Conservation (phyloP, 2,888 invertebrate genomes). For the Pristionchus entomophagus region DNA sequence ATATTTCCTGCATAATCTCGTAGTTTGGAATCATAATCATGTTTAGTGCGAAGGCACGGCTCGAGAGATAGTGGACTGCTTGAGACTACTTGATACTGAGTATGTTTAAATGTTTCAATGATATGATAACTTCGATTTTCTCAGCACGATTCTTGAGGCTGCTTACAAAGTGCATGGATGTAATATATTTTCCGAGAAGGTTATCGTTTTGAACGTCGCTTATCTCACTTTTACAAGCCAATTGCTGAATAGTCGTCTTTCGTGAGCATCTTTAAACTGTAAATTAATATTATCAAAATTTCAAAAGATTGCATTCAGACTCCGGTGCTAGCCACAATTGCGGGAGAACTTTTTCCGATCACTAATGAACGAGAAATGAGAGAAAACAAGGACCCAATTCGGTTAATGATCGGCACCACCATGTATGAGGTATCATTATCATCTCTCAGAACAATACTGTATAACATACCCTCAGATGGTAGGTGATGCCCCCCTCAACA, state of each 20-base stretch:
- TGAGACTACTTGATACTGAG: not conserved
- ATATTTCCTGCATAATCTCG: too few relatives aligned
- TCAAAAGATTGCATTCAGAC: too few relatives aligned
- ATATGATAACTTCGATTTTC: too few relatives aligned
- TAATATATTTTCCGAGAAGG: too few relatives aligned
- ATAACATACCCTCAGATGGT: not conserved
- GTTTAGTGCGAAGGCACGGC: not conserved
- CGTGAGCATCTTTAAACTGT: too few relatives aligned
- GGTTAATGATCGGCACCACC: not conserved
- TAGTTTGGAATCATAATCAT: too few relatives aligned
- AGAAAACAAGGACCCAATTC: not conserved
- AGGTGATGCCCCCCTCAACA: too few relatives aligned
- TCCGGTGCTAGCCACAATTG: not conserved
- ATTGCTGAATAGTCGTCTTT: too few relatives aligned
- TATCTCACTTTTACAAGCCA: too few relatives aligned
- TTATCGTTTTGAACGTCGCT: too few relatives aligned
- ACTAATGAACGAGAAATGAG: not conserved
- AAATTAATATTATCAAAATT: too few relatives aligned
- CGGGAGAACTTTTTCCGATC: not conserved
- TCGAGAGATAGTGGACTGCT: not conserved
- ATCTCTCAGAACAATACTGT: not conserved
- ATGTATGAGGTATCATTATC: slow-evolving; percentile 8
- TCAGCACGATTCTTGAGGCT: not conserved
- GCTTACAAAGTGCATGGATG: not conserved
- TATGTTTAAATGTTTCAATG: not conserved